Conservation (phyloP, 1,140 invertebrate genomes). For the Oryctes rhinoceros region DNA sequence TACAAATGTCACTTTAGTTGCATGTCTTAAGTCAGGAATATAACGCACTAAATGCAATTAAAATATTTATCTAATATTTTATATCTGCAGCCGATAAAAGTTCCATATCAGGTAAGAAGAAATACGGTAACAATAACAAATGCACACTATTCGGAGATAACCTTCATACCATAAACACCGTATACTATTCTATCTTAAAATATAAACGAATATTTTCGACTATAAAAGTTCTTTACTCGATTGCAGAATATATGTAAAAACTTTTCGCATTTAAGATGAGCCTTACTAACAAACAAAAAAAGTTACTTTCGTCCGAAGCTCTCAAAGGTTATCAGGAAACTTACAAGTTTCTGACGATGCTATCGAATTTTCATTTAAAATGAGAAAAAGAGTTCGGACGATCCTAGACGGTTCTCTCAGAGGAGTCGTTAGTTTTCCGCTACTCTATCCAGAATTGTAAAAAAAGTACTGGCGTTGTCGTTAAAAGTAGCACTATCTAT, state of each 20-base stretch:
- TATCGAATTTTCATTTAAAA: slow-evolving; percentile 35
- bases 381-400: background rate
- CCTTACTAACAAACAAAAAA: background rate
- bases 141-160: background rate
- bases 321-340: slow-evolving; percentile 25
- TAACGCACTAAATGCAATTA: slow-evolving; percentile 35
- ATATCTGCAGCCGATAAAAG: slow-evolving; percentile 19
- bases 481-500: background rate
- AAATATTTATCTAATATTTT: background rate
- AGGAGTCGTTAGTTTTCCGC: slow-evolving; percentile 15
- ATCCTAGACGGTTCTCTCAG: slow-evolving; percentile 12
- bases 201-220: background rate
- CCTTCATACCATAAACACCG: background rate
- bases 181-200: background rate
- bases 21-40: background rate
- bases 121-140: slow-evolving; percentile 5
- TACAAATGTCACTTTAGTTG: slow-evolving; percentile 47
- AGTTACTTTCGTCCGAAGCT: background rate
- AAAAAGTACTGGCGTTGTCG: background rate
- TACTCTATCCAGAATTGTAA: background rate
- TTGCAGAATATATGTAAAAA: background rate
- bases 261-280: background rate
- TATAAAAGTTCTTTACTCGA: background rate
- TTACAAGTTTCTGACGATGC: slow-evolving; percentile 1
- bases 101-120: slow-evolving; percentile 10